These are phyloP conservation scores for Tetraneura akinire DNA, from an alignment of 1,140 invertebrate species.

Conservation along the genomic window DNA sequence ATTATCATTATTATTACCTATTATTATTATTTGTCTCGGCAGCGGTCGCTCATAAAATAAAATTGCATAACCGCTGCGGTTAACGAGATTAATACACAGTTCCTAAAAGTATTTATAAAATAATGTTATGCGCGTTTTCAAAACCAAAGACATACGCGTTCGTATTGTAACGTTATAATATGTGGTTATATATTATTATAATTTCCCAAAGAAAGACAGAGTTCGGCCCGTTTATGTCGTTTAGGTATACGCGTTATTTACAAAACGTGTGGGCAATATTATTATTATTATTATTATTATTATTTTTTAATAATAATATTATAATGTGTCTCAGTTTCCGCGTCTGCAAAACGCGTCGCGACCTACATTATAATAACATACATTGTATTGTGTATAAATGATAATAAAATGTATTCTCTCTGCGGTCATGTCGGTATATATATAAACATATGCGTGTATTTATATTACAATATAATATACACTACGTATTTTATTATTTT, in stretches of 20 bases:
- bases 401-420: too few species aligned
- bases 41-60: constrained; percentile 32
- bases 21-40: too few species aligned
- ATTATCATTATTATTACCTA: too few species aligned
- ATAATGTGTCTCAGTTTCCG: constrained; percentile 36
- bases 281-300: too few species aligned
- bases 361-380: constrained; percentile 12
- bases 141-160: neutral
- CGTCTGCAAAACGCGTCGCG: neutral
- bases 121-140: neutral
- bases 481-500: neutral
- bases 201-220: constrained; percentile 50
- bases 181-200: too few species aligned
- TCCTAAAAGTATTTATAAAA: too few species aligned
- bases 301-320: too few species aligned
- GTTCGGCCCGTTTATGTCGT: neutral
- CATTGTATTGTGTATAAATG: too few species aligned
- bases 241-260: neutral
- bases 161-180: constrained; percentile 6
- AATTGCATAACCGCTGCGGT: constrained; percentile 45
- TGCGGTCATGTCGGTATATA: too few species aligned
- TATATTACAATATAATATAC: neutral
- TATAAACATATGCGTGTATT: too few species aligned
- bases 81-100: constrained; percentile 47
- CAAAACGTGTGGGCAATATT: constrained; percentile 45